phyloP scores from a whole-genome alignment of 2,888 invertebrate species.

The Callyntrura sp. region DNA sequence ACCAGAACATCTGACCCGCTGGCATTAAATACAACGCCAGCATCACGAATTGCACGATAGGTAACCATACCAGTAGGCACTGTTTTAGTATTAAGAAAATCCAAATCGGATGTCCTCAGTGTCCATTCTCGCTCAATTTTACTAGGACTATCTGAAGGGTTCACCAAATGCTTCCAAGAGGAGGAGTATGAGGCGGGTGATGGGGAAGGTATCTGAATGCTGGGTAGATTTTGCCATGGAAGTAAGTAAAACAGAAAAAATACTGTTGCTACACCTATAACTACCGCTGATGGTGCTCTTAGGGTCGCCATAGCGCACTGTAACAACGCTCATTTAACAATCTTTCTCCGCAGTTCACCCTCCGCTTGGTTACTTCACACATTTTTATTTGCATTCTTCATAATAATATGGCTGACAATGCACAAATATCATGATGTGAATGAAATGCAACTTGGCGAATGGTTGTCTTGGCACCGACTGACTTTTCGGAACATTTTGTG shows the following conservation, averaged over 20 bases:
- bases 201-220: conserved; percentile 80
- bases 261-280: conserved; percentile 81
- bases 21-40: conserved; percentile 81
- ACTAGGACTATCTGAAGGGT: conserved; percentile 42
- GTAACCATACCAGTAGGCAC: conserved; percentile 81
- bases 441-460: background rate
- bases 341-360: conserved; percentile 31
- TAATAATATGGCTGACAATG: background rate
- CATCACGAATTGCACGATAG: conserved; percentile 81
- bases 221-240: conserved; percentile 83
- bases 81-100: conserved; percentile 54
- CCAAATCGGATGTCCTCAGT: conserved; percentile 60
- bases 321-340: conserved; percentile 31
- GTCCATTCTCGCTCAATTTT: conserved; percentile 23
- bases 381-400: conserved; percentile 38
- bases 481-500: conserved; percentile 5
- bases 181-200: conserved; percentile 75
- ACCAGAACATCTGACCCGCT: conserved; percentile 97
- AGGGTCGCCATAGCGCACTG: conserved; percentile 69
- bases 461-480: background rate
- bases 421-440: background rate
- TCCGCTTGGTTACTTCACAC: background rate
- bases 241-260: conserved; percentile 82
- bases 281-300: conserved; percentile 79
- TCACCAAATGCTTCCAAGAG: conserved; percentile 54